phyloP scores from a whole-genome alignment of 2,113 vertebrate genomes.

The Corvus moneduloides region DNA sequence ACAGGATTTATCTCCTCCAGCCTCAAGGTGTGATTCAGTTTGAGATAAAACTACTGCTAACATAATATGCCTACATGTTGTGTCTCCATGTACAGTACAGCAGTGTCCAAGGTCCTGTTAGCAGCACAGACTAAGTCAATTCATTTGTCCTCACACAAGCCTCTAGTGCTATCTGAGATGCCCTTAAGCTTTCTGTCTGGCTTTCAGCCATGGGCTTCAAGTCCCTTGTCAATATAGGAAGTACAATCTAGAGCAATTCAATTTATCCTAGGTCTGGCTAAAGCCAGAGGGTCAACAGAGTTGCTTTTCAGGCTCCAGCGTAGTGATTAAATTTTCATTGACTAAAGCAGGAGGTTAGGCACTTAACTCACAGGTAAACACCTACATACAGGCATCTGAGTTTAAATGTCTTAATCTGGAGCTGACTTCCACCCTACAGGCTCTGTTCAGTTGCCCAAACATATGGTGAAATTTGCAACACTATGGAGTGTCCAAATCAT shows the following conservation, averaged over 20 bases:
- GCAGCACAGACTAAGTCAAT: background rate
- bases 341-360: background rate
- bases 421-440: background rate
- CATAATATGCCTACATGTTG: background rate
- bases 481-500: slow-evolving; percentile 2
- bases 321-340: slow-evolving; percentile 53
- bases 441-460: background rate
- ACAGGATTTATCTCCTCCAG: background rate
- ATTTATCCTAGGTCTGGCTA: slow-evolving; percentile 1
- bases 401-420: slow-evolving; percentile 28
- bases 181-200: background rate
- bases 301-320: background rate
- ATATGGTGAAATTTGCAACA: background rate
- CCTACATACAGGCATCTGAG: background rate
- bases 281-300: background rate
- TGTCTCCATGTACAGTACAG: background rate
- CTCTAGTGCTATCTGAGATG: background rate
- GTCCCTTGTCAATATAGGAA: background rate
- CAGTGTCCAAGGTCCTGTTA: background rate
- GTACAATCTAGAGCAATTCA: slow-evolving; percentile 10
- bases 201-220: background rate
- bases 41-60: background rate
- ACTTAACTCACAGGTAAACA: background rate
- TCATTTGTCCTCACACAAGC: background rate
- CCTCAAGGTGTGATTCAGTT: background rate